A percentile compares a stretch with the other conserved stretches of the same genome.
Evolutionary conservation across 1,140 invertebrate species (phyloP).

Genomic region (Xylocopa sonorina): DNA sequence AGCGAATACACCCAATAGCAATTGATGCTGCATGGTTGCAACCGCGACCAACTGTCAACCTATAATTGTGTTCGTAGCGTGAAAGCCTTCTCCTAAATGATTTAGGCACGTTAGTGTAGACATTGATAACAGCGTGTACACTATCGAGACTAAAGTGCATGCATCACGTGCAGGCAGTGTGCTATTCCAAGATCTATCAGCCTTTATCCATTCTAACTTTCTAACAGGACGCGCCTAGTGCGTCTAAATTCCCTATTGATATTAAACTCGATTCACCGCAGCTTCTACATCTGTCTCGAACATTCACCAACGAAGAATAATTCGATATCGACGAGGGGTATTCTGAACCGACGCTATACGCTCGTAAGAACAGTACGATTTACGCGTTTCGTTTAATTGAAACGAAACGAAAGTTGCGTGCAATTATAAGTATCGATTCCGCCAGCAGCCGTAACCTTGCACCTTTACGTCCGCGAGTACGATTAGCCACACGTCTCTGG

Average conservation of each 20-base stretch:
- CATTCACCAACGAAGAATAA: too few species aligned
- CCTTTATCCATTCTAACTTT: conserved; percentile 6
- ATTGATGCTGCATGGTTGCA: not conserved
- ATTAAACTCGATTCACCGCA: not conserved
- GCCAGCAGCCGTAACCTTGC: not conserved
- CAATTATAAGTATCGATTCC: conserved; percentile 20
- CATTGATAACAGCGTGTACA: conserved; percentile 5
- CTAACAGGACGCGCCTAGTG: not conserved
- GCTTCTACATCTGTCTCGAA: too few species aligned
- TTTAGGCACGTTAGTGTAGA: conserved; percentile 1
- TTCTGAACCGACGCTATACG: not conserved
- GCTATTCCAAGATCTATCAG: not conserved
- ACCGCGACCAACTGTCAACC: conserved; percentile 17
- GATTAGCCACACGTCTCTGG: not conserved
- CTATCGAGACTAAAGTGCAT: not conserved
- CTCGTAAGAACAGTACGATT: not conserved
- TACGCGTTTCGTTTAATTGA: not conserved
- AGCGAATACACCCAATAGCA: too few species aligned
- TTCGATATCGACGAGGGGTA: too few species aligned
- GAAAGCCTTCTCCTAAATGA: conserved; percentile 22
- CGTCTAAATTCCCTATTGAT: not conserved
- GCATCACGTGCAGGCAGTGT: not conserved
- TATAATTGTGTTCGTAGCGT: conserved; percentile 12
- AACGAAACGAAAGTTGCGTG: not conserved
- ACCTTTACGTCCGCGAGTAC: not conserved